These are phyloP conservation scores for Sardinella longiceps DNA, from an alignment of 2,797 vertebrate genomes.

Conservation along the genomic window DNA sequence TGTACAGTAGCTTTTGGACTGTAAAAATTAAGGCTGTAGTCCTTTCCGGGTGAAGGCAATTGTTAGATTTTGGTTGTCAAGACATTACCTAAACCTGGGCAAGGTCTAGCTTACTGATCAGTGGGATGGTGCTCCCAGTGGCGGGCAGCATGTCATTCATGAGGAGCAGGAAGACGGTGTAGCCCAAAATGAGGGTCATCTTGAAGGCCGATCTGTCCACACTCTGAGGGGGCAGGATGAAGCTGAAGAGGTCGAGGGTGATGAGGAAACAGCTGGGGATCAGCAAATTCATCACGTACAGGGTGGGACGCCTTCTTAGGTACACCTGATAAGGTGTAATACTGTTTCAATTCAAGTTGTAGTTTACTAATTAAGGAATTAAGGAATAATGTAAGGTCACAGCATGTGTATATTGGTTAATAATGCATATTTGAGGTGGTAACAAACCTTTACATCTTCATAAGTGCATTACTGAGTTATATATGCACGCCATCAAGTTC, in stretches of 20 bases:
- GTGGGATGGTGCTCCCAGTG: slow-evolving; percentile 63
- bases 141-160: slow-evolving; percentile 82
- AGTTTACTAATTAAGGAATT: no score
- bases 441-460: no score
- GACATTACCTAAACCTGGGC: neutral
- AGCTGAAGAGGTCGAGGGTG: slow-evolving; percentile 81
- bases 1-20: no score
- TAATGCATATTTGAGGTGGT: no score
- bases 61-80: neutral
- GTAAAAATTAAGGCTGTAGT: neutral
- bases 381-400: no score
- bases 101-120: neutral
- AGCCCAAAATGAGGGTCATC: slow-evolving; percentile 82
- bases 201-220: slow-evolving; percentile 80
- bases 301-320: slow-evolving; percentile 74
- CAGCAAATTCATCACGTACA: slow-evolving; percentile 81
- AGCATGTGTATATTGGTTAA: no score
- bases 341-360: no score
- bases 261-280: slow-evolving; percentile 84
- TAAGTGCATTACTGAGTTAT: no score
- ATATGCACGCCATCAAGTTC: no score
- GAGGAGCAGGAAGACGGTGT: slow-evolving; percentile 82
- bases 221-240: slow-evolving; percentile 80
- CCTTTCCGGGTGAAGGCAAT: neutral
- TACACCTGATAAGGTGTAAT: slow-evolving; percentile 68